Evolutionary conservation across 35 echinoderm and acorn worm species (phyloP).

Genomic region (Stichopus chloronotus): DNA sequence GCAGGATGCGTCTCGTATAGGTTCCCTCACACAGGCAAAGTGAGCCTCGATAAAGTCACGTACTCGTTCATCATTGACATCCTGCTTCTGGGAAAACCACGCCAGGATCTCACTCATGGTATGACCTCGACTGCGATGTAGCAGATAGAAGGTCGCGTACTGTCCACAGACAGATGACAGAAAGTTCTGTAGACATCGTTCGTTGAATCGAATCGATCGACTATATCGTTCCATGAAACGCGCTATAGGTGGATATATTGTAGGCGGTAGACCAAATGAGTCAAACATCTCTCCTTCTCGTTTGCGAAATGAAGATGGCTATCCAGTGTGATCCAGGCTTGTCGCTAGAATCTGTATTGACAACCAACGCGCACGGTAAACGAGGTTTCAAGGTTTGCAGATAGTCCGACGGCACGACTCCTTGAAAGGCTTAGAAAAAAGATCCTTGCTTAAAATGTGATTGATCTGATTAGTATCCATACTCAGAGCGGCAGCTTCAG

Average conservation of each 20-base stretch:
- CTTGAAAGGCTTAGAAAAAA: too few relatives aligned
- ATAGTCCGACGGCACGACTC: not conserved
- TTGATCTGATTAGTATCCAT: too few relatives aligned
- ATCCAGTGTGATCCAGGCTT: not conserved
- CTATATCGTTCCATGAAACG: too few relatives aligned
- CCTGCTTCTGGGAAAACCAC: not conserved
- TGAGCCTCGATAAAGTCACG: not conserved
- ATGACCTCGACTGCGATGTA: constrained; percentile 15
- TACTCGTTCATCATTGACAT: not conserved
- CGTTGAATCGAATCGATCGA: not conserved
- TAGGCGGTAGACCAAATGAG: not conserved
- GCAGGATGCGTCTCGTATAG: not conserved
- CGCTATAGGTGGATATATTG: too few relatives aligned
- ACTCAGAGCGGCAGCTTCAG: too few relatives aligned
- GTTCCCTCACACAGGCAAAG: not conserved
- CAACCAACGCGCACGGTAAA: not conserved
- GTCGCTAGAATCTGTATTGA: not conserved
- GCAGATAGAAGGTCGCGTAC: too few relatives aligned
- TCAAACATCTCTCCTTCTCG: not conserved
- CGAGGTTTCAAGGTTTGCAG: not conserved
- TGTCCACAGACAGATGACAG: too few relatives aligned
- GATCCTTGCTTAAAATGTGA: too few relatives aligned
- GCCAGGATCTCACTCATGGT: not conserved
- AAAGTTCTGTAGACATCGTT: constrained; percentile 38
- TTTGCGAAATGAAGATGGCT: too few relatives aligned